Conservation (phyloP, 2,888 invertebrate genomes). For the Homarus gammarus region DNA sequence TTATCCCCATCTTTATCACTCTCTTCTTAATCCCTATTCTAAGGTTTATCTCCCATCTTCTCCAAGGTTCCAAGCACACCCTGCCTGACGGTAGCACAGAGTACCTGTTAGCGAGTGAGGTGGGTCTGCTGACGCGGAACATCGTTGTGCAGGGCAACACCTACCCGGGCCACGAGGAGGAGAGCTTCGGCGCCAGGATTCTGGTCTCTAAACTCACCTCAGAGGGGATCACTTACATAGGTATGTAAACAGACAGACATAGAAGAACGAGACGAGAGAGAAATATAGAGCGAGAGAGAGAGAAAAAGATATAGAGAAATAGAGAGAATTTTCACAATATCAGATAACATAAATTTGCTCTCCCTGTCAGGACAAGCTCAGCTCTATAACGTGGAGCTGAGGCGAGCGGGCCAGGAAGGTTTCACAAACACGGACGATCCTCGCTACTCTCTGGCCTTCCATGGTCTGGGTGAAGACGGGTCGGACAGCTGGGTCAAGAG, state of each 20-base stretch:
- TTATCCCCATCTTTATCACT: not conserved
- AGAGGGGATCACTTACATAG: slow-evolving; percentile 39
- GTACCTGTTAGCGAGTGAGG: slow-evolving; percentile 72
- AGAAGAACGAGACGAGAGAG: too few relatives aligned
- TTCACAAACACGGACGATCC: slow-evolving; percentile 62
- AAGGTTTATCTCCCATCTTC: too few relatives aligned
- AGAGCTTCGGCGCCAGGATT: slow-evolving; percentile 70
- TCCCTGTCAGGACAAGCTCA: slow-evolving; percentile 54
- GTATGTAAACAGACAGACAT: too few relatives aligned
- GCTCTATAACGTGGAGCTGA: slow-evolving; percentile 62
- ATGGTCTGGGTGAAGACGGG: slow-evolving; percentile 11
- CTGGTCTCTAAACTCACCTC: slow-evolving; percentile 53
- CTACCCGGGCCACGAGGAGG: slow-evolving; percentile 48
- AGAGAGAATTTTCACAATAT: too few relatives aligned
- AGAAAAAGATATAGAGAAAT: too few relatives aligned
- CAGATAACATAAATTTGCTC: too few relatives aligned
- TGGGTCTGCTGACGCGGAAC: slow-evolving; percentile 74
- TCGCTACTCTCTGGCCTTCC: slow-evolving; percentile 66
- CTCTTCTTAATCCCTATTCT: too few relatives aligned
- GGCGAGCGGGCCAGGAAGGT: slow-evolving; percentile 65
- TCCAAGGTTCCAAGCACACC: slow-evolving; percentile 10
- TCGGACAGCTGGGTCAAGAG: slow-evolving; percentile 50
- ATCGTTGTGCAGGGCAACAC: slow-evolving; percentile 76
- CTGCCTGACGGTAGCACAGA: slow-evolving; percentile 20
- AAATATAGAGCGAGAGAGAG: too few relatives aligned